Evolutionary conservation across 1,140 invertebrate species (phyloP), one percentile per base, ranked within the genome.

Genomic region (Adoxophyes honmai): DNA sequence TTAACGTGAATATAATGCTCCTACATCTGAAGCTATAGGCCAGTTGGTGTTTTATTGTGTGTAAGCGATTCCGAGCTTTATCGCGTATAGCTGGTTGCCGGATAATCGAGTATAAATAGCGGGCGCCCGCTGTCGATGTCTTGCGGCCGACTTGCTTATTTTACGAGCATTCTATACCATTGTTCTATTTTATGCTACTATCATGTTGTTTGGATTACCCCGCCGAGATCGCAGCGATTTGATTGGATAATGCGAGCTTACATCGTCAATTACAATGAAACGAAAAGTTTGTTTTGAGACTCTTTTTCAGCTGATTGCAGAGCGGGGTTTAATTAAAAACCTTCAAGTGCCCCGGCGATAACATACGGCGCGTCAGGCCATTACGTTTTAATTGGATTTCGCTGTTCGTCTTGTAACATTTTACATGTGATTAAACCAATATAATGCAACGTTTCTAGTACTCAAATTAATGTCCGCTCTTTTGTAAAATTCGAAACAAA

Each of bases 101-200:
- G 65, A 83, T 85, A 80, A 85, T 75, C 60, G 69, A 34, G 56
- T 86, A 86, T 75, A 81, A 86, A 88, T 88, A 88, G 83, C 63
- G 64, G 52, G 65, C 66, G 62, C 21, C 70, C 54, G 67, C 57
- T 77, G 78, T 82, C 75, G 70, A 73, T 48, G 42, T 48, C 42
- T 48, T 38, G 34, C 34, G 36, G 53, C 53, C 53, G 15, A 16
- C 34, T 55, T 38, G 53, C 53, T 36, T 55, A 55, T 55, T 55
- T 38, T 55, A 53, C 52, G 33, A 53, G 33, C 33, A 53, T 35
- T 53, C 52, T 53, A 48, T 33, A 48, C 42, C 42, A 53, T 53
- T 53, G 52, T 53, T 53, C 52, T 53, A 53, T 53, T 53, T 53
- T 35, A 53, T 18, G 33, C 52, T 34, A 34, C 52, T 33, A 53